Percentiles rank a stretch among this genome's conserved stretches.
These are phyloP conservation scores for Procapra przewalskii DNA, from an alignment of 2,113 vertebrate species.

Conservation along the genomic window DNA sequence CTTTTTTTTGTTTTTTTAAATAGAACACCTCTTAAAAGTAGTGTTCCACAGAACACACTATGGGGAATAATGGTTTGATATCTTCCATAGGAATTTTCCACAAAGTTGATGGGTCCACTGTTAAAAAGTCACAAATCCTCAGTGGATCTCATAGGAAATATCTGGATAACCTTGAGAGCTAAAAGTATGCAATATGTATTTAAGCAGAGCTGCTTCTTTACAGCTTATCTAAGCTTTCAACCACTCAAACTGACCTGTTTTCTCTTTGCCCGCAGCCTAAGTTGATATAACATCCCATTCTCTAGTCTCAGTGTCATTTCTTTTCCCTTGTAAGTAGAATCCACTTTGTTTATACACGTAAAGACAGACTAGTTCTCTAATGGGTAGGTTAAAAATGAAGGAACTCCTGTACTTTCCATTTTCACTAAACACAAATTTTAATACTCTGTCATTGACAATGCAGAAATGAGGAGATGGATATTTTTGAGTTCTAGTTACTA, in stretches of 20 bases:
- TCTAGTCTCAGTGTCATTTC: neutral
- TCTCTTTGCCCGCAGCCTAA: neutral
- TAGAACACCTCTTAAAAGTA: neutral
- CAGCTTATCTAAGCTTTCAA: neutral
- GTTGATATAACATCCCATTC: neutral
- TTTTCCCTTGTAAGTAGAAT: neutral
- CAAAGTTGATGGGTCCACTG: neutral
- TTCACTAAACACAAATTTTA: neutral
- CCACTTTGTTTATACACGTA: neutral
- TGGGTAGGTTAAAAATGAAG: neutral
- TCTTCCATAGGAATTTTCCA: neutral
- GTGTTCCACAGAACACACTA: neutral
- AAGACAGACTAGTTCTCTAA: neutral
- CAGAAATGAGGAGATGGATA: neutral
- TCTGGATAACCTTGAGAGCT: neutral
- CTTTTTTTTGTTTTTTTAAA: neutral
- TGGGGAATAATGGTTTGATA: neutral
- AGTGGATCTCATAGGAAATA: neutral
- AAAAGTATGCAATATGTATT: neutral
- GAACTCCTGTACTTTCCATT: neutral
- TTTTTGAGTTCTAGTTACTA: neutral
- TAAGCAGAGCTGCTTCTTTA: neutral
- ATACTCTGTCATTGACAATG: neutral
- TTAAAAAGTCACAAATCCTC: neutral
- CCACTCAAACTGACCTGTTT: neutral